A percentile compares a stretch with the other conserved stretches of the same genome.
Conservation (phyloP, 2,113 vertebrate genomes). For the Brachypodius melanocephalos region DNA sequence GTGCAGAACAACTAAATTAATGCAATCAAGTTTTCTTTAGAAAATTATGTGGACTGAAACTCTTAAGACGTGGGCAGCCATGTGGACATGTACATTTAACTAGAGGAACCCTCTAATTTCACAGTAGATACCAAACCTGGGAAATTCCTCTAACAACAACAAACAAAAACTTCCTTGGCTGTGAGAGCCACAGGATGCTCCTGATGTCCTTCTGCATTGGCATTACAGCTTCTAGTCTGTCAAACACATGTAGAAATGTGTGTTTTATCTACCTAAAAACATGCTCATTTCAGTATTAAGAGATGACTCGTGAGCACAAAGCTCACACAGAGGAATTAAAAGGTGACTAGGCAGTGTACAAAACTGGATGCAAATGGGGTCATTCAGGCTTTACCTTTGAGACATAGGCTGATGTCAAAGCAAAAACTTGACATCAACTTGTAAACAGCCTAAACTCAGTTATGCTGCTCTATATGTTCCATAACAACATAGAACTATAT, state of each 20-base stretch:
- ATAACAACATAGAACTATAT: background rate
- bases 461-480: background rate
- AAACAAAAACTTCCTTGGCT: background rate
- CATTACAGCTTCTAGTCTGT: background rate
- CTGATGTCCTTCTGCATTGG: background rate
- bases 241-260: background rate
- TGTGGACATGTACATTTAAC: background rate
- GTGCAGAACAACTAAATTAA: background rate
- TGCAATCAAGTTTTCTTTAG: background rate
- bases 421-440: background rate
- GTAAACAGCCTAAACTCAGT: background rate
- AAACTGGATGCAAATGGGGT: background rate
- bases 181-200: background rate
- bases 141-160: background rate
- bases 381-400: background rate
- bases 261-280: background rate
- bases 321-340: background rate
- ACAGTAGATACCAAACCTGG: background rate
- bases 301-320: background rate
- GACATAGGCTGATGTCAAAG: background rate
- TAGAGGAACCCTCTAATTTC: background rate
- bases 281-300: background rate
- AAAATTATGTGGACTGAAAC: background rate
- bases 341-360: background rate
- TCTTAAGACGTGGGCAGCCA: background rate